A percentile compares a stretch with the other conserved stretches of the same genome.
These are phyloP conservation scores for Pissodes strobi DNA, from an alignment of 1,140 invertebrate genomes.

Conservation along the genomic window DNA sequence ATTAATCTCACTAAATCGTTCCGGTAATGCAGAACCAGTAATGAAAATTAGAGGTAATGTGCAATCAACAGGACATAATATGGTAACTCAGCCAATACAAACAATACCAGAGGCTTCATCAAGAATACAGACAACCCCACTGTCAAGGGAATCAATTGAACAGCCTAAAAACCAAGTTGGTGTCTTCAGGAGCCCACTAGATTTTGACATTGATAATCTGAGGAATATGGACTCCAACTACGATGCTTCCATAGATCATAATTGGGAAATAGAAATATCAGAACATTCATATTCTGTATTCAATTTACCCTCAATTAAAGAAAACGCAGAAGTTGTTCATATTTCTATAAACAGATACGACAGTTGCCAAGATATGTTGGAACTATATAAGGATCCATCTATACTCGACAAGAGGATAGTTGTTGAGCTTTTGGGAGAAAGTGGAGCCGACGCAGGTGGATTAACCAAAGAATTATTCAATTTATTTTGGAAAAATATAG, in stretches of 20 bases:
- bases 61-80: too few relatives aligned
- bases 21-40: too few relatives aligned
- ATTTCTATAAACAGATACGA: background rate
- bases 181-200: too few relatives aligned
- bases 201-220: too few relatives aligned
- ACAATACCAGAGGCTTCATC: too few relatives aligned
- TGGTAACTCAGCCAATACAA: too few relatives aligned
- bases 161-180: too few relatives aligned
- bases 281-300: background rate
- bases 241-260: background rate
- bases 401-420: background rate
- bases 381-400: background rate
- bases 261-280: background rate
- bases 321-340: background rate
- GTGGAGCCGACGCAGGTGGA: background rate
- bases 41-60: too few relatives aligned
- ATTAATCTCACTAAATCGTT: background rate
- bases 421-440: constrained; percentile 1
- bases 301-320: background rate
- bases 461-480: constrained; percentile 9
- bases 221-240: too few relatives aligned
- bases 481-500: constrained; percentile 2
- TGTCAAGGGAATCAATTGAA: too few relatives aligned
- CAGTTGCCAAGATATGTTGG: background rate
- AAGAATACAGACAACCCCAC: too few relatives aligned